These are phyloP conservation scores for Polyommatus icarus DNA, from an alignment of 2,888 invertebrate genomes.

Conservation along the genomic window DNA sequence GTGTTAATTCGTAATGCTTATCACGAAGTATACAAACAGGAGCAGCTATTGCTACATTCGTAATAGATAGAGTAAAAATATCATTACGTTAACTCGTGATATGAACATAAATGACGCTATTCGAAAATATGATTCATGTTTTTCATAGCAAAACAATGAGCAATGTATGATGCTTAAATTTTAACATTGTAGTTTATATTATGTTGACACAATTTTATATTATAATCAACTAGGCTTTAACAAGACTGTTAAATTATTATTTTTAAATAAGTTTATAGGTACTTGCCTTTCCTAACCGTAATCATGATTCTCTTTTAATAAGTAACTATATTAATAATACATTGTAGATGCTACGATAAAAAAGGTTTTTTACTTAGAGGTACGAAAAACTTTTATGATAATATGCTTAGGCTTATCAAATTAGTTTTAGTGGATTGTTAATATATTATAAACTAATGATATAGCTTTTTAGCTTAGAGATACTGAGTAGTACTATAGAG, in stretches of 20 bases:
- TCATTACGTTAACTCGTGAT: conserved; percentile 1
- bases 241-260: conserved; percentile 60
- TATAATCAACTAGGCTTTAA: conserved; percentile 48
- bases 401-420: background rate
- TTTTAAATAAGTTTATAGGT: conserved; percentile 42
- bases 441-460: background rate
- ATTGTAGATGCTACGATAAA: conserved; percentile 6
- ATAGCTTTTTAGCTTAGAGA: conserved; percentile 10
- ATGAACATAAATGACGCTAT: conserved; percentile 6
- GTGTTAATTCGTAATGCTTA: conserved; percentile 98
- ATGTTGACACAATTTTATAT: conserved; percentile 25
- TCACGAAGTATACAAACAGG: conserved; percentile 96
- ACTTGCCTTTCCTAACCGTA: conserved; percentile 27
- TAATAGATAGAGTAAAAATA: conserved; percentile 44
- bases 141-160: background rate
- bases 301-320: background rate
- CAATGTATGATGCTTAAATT: background rate
- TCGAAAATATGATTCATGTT: background rate
- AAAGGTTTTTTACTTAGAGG: conserved; percentile 21
- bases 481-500: background rate
- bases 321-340: background rate
- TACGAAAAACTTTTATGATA: background rate
- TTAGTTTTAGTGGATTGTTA: conserved; percentile 5
- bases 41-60: conserved; percentile 82
- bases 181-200: conserved; percentile 19